Evolutionary conservation across 1,140 invertebrate genomes (phyloP).

Genomic region (Aphelinus atriplicis): DNA sequence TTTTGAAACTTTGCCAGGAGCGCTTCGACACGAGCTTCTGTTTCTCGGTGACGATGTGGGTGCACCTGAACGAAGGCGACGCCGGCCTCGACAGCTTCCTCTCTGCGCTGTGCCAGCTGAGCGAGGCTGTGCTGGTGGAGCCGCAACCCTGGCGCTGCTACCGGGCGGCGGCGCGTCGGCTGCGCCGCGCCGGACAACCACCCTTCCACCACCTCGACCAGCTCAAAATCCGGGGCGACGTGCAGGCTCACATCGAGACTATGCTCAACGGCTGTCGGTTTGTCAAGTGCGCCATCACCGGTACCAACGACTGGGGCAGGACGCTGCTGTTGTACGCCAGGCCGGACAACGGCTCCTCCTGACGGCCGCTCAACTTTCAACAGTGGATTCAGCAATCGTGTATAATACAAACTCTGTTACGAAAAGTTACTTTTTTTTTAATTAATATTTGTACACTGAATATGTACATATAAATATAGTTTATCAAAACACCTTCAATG

Average conservation of each 20-base stretch:
- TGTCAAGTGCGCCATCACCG: constrained; percentile 68
- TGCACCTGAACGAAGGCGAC: constrained; percentile 85
- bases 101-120: constrained; percentile 64
- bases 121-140: constrained; percentile 76
- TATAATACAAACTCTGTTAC: too few species aligned
- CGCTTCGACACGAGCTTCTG: constrained; percentile 79
- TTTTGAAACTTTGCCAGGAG: neutral
- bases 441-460: too few species aligned
- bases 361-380: neutral
- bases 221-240: constrained; percentile 71
- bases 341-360: neutral
- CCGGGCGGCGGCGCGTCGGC: constrained; percentile 74
- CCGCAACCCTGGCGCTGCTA: constrained; percentile 87
- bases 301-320: constrained; percentile 74
- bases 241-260: constrained; percentile 71
- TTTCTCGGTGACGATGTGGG: constrained; percentile 89
- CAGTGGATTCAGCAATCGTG: too few species aligned
- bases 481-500: too few species aligned
- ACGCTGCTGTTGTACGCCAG: constrained; percentile 69
- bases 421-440: too few species aligned
- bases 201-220: constrained; percentile 70
- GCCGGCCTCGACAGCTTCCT: constrained; percentile 72
- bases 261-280: constrained; percentile 68
- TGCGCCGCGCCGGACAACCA: constrained; percentile 69
- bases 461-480: too few species aligned